Evolutionary conservation across 2,888 invertebrate genomes (phyloP), one percentile per base, ranked within the genome.

Genomic region (Podabrus alpinus): DNA sequence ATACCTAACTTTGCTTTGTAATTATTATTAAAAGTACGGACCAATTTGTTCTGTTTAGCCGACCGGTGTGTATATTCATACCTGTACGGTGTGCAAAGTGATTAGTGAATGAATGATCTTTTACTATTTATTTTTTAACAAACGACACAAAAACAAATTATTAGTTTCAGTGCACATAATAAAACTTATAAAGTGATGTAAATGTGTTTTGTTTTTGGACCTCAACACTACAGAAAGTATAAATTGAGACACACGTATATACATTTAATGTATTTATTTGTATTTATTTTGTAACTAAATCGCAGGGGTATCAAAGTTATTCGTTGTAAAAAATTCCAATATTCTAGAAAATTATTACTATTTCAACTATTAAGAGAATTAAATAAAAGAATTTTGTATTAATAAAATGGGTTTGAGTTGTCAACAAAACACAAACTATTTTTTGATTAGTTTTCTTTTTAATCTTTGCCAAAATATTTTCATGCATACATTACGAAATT

Each of bases 191-290:
- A 64, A 71, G 59, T 71, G 59, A 66, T 64, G 59, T 19, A 29
- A 24, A 70, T 29, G 62, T 21, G 62, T 64, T 64, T 15, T 24
- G 60, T 73, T 60, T 25, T 68, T 61, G 25, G 25, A 24, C 45
- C 45, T 29, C 24, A 70, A 64, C 62, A 64, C 21, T 64, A n/a
- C 62, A 19, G 62, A 17, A 64, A 64, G 62, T 64, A 75, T 71
- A 69, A 78, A 76, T 76, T 77, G 75, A 77, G 74, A 76, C 74
- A 77, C 75, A 78, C 75, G 78, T 78, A 76, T 76, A 72, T 77
- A 78, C 72, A 77, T 76, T 73, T 62, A 73, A 79, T 73, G 73
- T 78, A 79, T 75, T 75, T 76, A 76, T 79, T 77, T 76, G 71
- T 77, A 78, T 77, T 78, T 78, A 77, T 77, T 78, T 74, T 75